Evolutionary conservation across 2,888 invertebrate species (phyloP).

Genomic region (Ormyrus rosae): DNA sequence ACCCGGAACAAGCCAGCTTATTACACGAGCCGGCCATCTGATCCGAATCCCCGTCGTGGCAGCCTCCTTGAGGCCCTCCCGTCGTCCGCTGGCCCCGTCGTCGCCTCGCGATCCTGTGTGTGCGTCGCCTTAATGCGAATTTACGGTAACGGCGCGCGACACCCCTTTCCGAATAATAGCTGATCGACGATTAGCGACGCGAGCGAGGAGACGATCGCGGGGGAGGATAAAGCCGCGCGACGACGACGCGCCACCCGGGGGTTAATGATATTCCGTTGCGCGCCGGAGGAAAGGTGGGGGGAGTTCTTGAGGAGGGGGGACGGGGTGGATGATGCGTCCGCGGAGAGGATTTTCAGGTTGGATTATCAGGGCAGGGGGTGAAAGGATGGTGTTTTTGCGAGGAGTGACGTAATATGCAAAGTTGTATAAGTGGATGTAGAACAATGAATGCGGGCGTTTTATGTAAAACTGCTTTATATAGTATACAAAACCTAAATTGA

Average conservation of each 20-base stretch:
- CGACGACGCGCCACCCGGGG: constrained; percentile 2
- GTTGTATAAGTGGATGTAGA: too few relatives aligned
- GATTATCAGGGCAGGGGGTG: too few relatives aligned
- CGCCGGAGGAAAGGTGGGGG: too few relatives aligned
- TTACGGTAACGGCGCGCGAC: constrained; percentile 62
- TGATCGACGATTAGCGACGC: constrained; percentile 60
- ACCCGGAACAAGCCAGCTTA: constrained; percentile 30
- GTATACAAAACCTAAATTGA: too few relatives aligned
- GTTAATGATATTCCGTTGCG: constrained; percentile 53
- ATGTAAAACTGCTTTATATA: too few relatives aligned
- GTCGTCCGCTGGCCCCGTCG: constrained; percentile 58
- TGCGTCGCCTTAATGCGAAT: constrained; percentile 66
- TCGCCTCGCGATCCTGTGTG: constrained; percentile 55
- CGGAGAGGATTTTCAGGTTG: too few relatives aligned
- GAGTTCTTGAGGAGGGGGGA: too few relatives aligned
- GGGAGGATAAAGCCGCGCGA: constrained; percentile 28
- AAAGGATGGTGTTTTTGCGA: too few relatives aligned
- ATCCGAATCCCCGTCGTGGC: constrained; percentile 20
- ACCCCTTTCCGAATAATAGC: constrained; percentile 55
- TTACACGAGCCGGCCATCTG: constrained; percentile 40
- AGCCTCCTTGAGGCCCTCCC: not conserved
- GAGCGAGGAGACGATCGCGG: constrained; percentile 39
- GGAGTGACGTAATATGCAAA: too few relatives aligned
- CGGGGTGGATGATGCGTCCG: too few relatives aligned
- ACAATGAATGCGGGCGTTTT: too few relatives aligned